These are phyloP conservation scores for Onychostruthus taczanowskii DNA, from an alignment of 2,113 vertebrate species.

Conservation along the genomic window DNA sequence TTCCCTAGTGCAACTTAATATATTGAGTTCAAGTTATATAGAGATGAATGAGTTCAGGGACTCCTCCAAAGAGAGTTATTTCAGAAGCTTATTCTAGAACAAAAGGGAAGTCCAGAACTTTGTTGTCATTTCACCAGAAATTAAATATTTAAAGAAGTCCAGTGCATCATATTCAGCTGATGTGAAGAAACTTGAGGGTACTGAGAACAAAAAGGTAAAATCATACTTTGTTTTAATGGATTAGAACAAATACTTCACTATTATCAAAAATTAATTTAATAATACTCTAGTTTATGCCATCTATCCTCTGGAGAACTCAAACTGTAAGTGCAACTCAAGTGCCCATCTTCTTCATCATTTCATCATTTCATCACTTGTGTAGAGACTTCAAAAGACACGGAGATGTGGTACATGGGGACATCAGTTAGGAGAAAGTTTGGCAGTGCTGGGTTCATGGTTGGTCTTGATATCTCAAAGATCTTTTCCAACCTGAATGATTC, in stretches of 20 bases:
- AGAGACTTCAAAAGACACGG: not conserved
- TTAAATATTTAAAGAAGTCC: not conserved
- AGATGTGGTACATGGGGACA: not conserved
- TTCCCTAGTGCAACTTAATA: not conserved
- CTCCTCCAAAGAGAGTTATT: not conserved
- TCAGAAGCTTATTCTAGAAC: not conserved
- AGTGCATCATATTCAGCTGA: not conserved
- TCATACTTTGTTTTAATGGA: not conserved
- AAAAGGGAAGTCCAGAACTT: not conserved
- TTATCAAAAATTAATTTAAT: not conserved
- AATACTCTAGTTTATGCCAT: not conserved
- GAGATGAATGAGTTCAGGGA: slow-evolving; percentile 4
- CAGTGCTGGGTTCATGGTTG: not conserved
- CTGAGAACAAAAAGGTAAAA: not conserved
- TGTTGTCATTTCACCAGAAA: not conserved
- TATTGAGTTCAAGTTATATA: not conserved
- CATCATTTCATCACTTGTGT: too few relatives aligned
- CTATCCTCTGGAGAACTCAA: not conserved
- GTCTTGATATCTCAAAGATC: not conserved
- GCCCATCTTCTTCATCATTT: not conserved
- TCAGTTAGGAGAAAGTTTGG: not conserved
- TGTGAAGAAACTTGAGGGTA: not conserved
- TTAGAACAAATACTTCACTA: not conserved
- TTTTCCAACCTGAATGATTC: not conserved
- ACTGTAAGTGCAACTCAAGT: not conserved